Evolutionary conservation across 2,888 invertebrate species (phyloP).

Genomic region (Drosophila colorata): DNA sequence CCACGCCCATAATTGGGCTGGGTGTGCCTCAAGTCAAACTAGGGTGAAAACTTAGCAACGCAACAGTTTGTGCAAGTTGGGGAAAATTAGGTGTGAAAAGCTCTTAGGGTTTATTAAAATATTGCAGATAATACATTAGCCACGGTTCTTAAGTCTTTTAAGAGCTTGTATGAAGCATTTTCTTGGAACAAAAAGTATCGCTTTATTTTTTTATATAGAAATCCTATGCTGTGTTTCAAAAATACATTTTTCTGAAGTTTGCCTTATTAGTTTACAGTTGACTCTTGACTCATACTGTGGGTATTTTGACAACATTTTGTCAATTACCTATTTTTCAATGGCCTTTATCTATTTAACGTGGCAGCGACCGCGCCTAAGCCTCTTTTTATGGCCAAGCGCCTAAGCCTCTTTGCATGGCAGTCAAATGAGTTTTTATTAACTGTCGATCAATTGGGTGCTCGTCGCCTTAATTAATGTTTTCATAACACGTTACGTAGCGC

Average conservation of each 20-base stretch:
- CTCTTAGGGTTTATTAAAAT: conserved; percentile 2
- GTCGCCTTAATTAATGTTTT: conserved; percentile 10
- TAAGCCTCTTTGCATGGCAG: conserved; percentile 3
- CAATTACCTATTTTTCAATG: too few relatives aligned
- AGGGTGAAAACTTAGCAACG: conserved; percentile 22
- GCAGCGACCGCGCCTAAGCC: too few relatives aligned
- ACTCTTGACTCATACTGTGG: neutral
- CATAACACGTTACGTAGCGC: conserved; percentile 11
- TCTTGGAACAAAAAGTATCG: too few relatives aligned
- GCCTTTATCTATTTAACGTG: too few relatives aligned
- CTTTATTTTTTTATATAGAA: too few relatives aligned
- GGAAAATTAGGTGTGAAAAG: conserved; percentile 16
- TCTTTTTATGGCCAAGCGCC: conserved; percentile 1
- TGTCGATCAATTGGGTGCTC: conserved; percentile 24
- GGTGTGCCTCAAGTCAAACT: conserved; percentile 25
- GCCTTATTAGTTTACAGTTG: neutral
- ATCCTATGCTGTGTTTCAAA: neutral
- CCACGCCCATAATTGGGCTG: conserved; percentile 1
- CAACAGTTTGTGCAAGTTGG: conserved; percentile 39
- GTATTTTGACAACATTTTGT: neutral
- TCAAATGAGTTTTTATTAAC: conserved; percentile 11
- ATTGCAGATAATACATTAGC: neutral
- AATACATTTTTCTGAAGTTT: too few relatives aligned
- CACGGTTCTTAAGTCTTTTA: neutral
- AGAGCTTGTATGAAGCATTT: too few relatives aligned